Evolutionary conservation across 2,113 vertebrate species (phyloP).

Genomic region (Rhinichthys klamathensis): DNA sequence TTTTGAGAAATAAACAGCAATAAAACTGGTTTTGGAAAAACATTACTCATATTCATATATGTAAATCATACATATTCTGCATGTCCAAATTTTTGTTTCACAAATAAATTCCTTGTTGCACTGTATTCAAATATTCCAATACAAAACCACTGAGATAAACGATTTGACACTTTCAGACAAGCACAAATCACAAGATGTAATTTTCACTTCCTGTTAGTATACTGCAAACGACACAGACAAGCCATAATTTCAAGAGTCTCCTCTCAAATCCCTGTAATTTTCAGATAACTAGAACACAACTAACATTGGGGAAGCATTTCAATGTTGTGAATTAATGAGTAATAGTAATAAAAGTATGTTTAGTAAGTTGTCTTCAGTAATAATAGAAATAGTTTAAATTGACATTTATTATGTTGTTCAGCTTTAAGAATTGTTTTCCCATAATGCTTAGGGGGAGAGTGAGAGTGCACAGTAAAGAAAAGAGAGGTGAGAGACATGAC

Average conservation of each 20-base stretch:
- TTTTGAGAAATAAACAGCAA: conserved; percentile 35
- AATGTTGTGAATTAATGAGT: no score
- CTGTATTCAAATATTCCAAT: background rate
- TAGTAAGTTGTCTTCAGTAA: no score
- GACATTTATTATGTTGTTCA: no score
- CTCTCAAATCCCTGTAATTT: background rate
- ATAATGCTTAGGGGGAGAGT: no score
- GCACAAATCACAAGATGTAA: background rate
- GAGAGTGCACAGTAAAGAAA: no score
- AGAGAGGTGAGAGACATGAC: no score
- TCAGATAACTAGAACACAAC: background rate
- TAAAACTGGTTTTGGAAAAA: conserved; percentile 43
- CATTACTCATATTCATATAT: no score
- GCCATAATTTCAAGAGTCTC: background rate
- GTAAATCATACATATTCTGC: background rate
- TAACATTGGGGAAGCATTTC: background rate
- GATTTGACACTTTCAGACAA: background rate
- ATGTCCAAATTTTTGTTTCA: background rate
- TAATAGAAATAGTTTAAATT: no score
- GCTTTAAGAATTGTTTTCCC: no score
- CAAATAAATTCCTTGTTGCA: background rate
- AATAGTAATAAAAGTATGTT: no score
- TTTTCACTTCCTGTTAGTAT: background rate
- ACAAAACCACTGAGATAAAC: background rate
- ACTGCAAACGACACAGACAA: background rate